These are phyloP conservation scores for Eupithecia vulgata DNA, from an alignment of 2,888 invertebrate genomes.

Conservation along the genomic window DNA sequence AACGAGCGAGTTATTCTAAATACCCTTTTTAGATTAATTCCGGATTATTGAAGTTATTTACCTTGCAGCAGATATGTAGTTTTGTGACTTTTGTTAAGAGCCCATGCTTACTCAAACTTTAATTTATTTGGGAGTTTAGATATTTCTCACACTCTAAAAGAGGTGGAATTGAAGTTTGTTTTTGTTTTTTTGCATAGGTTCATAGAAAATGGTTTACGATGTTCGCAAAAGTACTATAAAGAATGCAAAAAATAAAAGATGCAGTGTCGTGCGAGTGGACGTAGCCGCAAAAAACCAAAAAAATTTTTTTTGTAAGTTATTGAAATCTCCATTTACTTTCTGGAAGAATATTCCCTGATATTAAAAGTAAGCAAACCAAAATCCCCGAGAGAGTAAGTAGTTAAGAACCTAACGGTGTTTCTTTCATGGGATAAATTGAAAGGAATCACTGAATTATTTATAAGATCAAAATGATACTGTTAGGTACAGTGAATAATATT, in stretches of 20 bases:
- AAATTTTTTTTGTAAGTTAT: too few species aligned
- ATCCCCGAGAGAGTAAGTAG: conserved; percentile 12
- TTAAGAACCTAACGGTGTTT: conserved; percentile 3
- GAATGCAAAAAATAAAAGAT: too few species aligned
- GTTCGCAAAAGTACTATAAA: too few species aligned
- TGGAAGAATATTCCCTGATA: neutral
- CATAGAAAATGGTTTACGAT: neutral
- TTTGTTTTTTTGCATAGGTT: too few species aligned
- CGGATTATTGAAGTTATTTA: too few species aligned
- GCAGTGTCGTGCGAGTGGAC: too few species aligned
- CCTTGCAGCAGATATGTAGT: too few species aligned
- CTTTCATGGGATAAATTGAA: conserved; percentile 2
- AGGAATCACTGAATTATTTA: conserved; percentile 21
- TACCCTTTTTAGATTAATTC: too few species aligned
- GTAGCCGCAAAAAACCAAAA: neutral
- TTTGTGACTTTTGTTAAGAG: too few species aligned
- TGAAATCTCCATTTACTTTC: neutral
- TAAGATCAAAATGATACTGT: conserved; percentile 10
- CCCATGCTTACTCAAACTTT: too few species aligned
- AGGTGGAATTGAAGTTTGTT: neutral
- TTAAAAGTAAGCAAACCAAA: neutral
- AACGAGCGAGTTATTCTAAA: too few species aligned
- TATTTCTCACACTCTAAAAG: neutral
- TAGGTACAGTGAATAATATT: neutral
- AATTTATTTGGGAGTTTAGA: too few species aligned